These are phyloP conservation scores for Xanthia icteritia DNA, from an alignment of 2,888 invertebrate species.

Conservation along the genomic window DNA sequence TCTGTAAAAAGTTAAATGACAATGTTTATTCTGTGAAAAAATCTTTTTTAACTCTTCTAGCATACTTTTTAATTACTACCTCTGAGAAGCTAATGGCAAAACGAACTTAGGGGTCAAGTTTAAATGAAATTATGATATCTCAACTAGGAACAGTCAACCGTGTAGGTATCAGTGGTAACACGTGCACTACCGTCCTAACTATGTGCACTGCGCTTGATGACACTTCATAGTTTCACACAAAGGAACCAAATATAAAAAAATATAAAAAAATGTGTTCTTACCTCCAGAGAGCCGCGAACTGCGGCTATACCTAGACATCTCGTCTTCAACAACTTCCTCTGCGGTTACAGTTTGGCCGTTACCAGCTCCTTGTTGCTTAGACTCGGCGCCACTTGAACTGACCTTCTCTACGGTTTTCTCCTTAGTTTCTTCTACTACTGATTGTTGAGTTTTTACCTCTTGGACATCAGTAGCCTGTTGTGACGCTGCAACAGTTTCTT, in stretches of 20 bases:
- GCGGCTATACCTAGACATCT: conserved; percentile 91
- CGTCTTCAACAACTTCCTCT: conserved; percentile 81
- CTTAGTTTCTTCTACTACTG: conserved; percentile 64
- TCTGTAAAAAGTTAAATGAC: conserved; percentile 67
- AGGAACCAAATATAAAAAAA: not conserved
- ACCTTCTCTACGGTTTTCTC: conserved; percentile 53
- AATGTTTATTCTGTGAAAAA: not conserved
- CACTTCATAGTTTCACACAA: not conserved
- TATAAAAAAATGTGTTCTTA: conserved; percentile 71
- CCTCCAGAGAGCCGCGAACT: conserved; percentile 92
- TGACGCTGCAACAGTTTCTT: conserved; percentile 57
- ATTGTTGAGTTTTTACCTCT: conserved; percentile 62
- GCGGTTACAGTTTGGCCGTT: conserved; percentile 86
- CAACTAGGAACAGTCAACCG: not conserved
- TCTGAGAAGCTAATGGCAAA: not conserved
- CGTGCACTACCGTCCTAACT: not conserved
- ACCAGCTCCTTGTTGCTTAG: conserved; percentile 67
- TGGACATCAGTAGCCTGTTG: conserved; percentile 59
- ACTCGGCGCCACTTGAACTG: conserved; percentile 69
- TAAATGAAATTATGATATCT: not conserved
- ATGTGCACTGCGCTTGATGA: not conserved
- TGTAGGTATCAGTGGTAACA: too few species aligned
- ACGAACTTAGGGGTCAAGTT: not conserved
- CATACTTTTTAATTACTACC: not conserved
- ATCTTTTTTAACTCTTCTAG: not conserved